Conservation (phyloP, 2,888 invertebrate genomes). For the Cryptus armator region DNA sequence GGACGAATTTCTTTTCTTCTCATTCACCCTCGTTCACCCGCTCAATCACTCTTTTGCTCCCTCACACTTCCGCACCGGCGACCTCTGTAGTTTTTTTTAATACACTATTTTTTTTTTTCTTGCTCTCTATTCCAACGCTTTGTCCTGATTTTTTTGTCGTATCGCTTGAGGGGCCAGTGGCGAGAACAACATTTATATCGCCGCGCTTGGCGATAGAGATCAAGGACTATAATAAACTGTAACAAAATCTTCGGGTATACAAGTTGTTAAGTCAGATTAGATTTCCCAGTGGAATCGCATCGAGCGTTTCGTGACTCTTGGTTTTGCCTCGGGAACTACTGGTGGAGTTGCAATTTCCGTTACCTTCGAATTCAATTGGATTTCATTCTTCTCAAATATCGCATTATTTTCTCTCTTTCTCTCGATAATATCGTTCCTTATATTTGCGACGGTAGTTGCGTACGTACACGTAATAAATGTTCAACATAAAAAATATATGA, state of each 20-base stretch:
- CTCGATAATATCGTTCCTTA: neutral
- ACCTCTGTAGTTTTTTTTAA: constrained; percentile 1
- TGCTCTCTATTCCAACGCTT: constrained; percentile 10
- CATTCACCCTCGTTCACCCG: constrained; percentile 11
- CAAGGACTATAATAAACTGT: constrained; percentile 1
- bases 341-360: constrained; percentile 24
- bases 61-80: neutral
- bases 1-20: constrained; percentile 55
- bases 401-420: constrained; percentile 18
- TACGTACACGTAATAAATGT: too few species aligned
- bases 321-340: neutral
- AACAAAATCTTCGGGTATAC: constrained; percentile 40
- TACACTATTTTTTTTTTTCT: constrained; percentile 26
- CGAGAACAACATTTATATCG: constrained; percentile 16
- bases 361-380: constrained; percentile 53
- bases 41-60: neutral
- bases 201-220: constrained; percentile 1
- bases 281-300: constrained; percentile 26
- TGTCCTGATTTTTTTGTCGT: neutral
- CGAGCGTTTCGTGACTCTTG: neutral
- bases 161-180: constrained; percentile 16
- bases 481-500: neutral
- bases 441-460: neutral
- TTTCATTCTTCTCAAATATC: constrained; percentile 28
- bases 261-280: constrained; percentile 73